Evolutionary conservation across 2,888 invertebrate genomes (phyloP), one percentile per base, ranked within the genome.

Genomic region (Venusia cambrica): DNA sequence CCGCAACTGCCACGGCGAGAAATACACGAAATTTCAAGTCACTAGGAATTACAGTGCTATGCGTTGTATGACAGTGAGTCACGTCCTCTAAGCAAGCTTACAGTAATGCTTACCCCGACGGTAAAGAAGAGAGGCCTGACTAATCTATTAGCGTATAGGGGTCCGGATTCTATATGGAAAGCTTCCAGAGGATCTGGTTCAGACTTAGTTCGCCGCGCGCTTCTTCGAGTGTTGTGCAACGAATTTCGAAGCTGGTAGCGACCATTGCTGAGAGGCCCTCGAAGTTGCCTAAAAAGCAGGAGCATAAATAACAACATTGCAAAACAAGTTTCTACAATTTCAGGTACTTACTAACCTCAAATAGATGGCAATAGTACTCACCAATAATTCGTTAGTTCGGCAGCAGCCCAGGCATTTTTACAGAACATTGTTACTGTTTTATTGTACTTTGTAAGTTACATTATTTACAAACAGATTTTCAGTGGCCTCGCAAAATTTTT

Each of bases 121-220:
- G 92, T 90, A 65, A 93, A 93, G 20, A 89, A 66, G 26, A 93
- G 78, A 8, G 92, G 91, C 72, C 89, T 92, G 60, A 89, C 79
- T 28, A 93, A 68, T 45, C 73, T 79, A 22, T 67, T 73, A 5
- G 77, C 50, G 29, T 75, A 60, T 36, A 89, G 55, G 27, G 88
- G 81, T 7, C 81, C 81, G 9, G 78, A 54, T 44, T 87, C 81
- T 20, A 85, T 55, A 30, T 73, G 65, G 34, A 81, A 50, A 49
- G 79, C 66, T 43, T 87, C 79, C 35, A 90, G 40, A 1, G 83
- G 81, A 38, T 81, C 79, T 2, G 73, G 64, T 28, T 77, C 69
- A 10, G 65, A 47, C 15, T 19, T 45, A 1, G 69, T 58, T 7
- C 68, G 62, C 17, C 74, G 63, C 1, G 48, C 47, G 10, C 64